phyloP scores from a whole-genome alignment of 2,113 vertebrate species.

The Trichomycterus rosablanca region DNA sequence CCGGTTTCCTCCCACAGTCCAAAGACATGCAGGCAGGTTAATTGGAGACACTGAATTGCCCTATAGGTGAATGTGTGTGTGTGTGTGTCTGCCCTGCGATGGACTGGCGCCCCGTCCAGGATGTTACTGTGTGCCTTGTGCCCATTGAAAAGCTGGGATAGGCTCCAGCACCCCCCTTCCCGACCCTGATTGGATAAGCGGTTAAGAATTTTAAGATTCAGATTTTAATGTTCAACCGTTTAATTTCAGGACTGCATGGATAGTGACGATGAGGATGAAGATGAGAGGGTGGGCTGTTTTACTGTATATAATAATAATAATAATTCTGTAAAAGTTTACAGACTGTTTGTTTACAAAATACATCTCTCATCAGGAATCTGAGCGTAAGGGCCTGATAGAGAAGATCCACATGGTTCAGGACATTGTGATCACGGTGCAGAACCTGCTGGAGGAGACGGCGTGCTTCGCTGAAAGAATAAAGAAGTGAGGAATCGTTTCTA shows the following conservation, averaged over 20 bases:
- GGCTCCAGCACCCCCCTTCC: too few relatives aligned
- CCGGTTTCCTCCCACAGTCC: too few relatives aligned
- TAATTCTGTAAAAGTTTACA: neutral
- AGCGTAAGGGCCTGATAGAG: conserved; percentile 85
- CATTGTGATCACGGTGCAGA: conserved; percentile 85
- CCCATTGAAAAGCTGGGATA: too few relatives aligned
- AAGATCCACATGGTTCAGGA: conserved; percentile 97
- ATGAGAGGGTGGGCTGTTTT: conserved; percentile 78
- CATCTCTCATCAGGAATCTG: conserved; percentile 76
- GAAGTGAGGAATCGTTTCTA: conserved; percentile 85
- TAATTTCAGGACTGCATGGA: conserved; percentile 79
- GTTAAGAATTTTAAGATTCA: too few relatives aligned
- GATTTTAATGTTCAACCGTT: neutral
- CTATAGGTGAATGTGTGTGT: too few relatives aligned
- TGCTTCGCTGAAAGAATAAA: conserved; percentile 92
- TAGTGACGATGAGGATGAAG: conserved; percentile 86
- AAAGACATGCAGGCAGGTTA: too few relatives aligned
- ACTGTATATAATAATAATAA: neutral
- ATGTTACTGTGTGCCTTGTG: too few relatives aligned
- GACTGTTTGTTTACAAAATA: too few relatives aligned
- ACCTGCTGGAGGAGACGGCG: conserved; percentile 81
- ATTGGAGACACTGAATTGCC: too few relatives aligned
- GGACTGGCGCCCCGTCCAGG: too few relatives aligned
- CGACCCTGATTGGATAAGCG: too few relatives aligned
- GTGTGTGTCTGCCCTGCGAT: too few relatives aligned